Base-by-base conservation (phyloP, 2,888 invertebrate species). In the Endotricha flammealis region DNA sequence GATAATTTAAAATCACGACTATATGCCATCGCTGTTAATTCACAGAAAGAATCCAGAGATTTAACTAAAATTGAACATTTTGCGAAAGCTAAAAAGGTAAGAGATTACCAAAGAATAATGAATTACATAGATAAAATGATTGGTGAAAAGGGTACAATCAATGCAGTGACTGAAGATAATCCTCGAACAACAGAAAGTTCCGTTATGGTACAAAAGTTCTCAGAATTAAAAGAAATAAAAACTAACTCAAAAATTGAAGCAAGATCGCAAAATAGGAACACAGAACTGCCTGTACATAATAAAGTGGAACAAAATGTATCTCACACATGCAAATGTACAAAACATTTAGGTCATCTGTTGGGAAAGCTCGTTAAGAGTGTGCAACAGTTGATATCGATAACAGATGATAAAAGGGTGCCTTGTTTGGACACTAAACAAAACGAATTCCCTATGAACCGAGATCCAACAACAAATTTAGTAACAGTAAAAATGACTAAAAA, bases 91-190 rank as follows among this genome's bases (percentile, higher is more conserved):
- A 69, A 71, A 44, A 78, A 81, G 50, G 66, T 73, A 16, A 72
- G 72, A 49, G 71, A 79, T 31, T 73, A 79, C 38, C 57, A 78
- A 46, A 64, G 74, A 48, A 64, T 77, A n/a, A 53, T 74, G 34
- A 71, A 72, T 31, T 79, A 77, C 45, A 59, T 82, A 1, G 68
- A 79, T 39, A 79, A 78, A 61, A 79, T 79, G 72, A 65, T 74
- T 11, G 69, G 45, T 35, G 71, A 71, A 6, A 77, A 24, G 55
- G 53, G 14, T 51, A 61, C 1, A 64, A 57, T 2, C 45, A 48
- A 29, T 45, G n/a, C n/a, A n/a, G n/a, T n/a, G n/a, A n/a, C n/a
- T n/a, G n/a, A n/a, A n/a, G n/a, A n/a, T n/a, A n/a, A n/a, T n/a
- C n/a, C n/a, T n/a, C n/a, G n/a, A n/a, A n/a, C n/a, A n/a, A n/a